Evolutionary conservation across 2,888 invertebrate species (phyloP), one percentile per base, ranked within the genome.

Genomic region (Teleiodes luculella): DNA sequence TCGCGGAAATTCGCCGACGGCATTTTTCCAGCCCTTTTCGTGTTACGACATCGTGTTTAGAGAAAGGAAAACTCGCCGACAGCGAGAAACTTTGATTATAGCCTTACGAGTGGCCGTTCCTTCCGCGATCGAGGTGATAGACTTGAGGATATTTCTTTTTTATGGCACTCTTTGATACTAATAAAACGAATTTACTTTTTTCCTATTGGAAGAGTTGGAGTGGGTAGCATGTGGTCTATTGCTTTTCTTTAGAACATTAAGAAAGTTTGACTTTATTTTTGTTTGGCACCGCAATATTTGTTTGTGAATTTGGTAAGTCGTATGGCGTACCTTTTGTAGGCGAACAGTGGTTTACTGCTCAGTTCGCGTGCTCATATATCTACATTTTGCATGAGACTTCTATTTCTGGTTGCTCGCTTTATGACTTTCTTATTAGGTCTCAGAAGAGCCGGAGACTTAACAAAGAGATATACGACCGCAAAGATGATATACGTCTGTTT

Each of bases 31-130:
- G 80, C 88, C 88, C 83, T 86, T 89, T 88, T 77, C 86, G 70
- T 88, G 88, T 88, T 78, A 83, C 83, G 77, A 86, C 86, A 88
- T 77, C 84, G 80, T 87, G 87, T 86, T 87, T 86, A 84, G 83
- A 86, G 83, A 78, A 84, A 85, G 79, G 84, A 83, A 86, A 88
- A 83, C 84, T 83, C 82, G 82, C 76, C 80, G 79, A 83, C 85
- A 83, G 77, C 76, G 80, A 75, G 78, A 86, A 87, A 88, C 85
- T 88, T 87, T 86, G 87, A 86, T 88, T 88, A 86, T 87, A 83
- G 85, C 82, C 69, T 83, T 84, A 82, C 80, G 83, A 87, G 80
- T 83, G 76, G 82, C 82, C 83, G 80, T 83, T 84, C 74, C 66
- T 73, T 74, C 75, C 75, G 68, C 82, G 78, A 84, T 83, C 76